Evolutionary conservation across 1,140 invertebrate genomes (phyloP).

Genomic region (Kradibia gibbosae): DNA sequence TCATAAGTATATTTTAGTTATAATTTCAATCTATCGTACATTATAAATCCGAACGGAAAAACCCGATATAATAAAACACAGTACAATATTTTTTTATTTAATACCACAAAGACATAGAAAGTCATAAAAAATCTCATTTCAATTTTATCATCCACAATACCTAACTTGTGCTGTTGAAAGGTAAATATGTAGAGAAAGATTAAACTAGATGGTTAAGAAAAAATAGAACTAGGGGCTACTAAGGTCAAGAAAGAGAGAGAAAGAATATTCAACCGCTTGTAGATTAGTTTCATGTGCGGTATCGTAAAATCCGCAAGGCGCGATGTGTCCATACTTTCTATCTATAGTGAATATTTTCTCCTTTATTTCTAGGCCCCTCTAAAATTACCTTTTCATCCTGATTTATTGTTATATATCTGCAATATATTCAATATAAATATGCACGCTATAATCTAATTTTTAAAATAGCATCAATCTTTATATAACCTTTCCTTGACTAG

Average conservation of each 20-base stretch:
- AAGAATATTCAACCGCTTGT: conserved; percentile 1
- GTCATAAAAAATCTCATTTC: conserved; percentile 43
- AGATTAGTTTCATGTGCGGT: conserved; percentile 44
- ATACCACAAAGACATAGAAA: neutral
- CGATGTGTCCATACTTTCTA: conserved; percentile 5
- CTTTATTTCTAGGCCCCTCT: neutral
- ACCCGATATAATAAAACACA: conserved; percentile 19
- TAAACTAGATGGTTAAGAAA: conserved; percentile 27
- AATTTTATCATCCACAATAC: conserved; percentile 22
- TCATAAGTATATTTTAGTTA: neutral
- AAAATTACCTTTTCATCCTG: neutral
- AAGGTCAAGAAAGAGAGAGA: conserved; percentile 26
- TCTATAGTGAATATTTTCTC: neutral
- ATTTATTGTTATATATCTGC: no score
- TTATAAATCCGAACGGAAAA: conserved; percentile 11
- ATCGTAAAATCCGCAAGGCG: conserved; percentile 34
- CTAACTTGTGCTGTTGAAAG: neutral
- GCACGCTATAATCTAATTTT: neutral
- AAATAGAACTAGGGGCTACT: neutral
- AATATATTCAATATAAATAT: neutral
- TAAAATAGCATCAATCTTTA: no score
- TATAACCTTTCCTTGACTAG: no score
- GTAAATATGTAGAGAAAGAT: conserved; percentile 1
- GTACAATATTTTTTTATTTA: conserved; percentile 28
- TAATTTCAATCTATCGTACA: neutral